Percentiles rank a stretch among this genome's conserved stretches.
Conservation (phyloP, 2,797 vertebrate genomes). For the Anguilla marmorata region DNA sequence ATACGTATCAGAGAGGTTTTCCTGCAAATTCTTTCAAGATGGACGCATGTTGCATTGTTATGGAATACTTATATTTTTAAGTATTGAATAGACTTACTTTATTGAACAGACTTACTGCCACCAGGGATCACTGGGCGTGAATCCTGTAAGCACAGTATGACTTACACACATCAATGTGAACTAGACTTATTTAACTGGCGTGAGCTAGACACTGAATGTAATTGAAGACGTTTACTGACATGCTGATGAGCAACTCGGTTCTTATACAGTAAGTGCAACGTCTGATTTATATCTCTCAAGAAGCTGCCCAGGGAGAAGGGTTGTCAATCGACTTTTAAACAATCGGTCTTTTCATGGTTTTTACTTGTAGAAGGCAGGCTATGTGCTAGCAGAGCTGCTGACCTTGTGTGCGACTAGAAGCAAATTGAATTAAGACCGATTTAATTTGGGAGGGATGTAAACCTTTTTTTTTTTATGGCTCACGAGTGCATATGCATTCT, state of each 20-base stretch:
- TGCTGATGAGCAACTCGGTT: neutral
- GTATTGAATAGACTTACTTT: neutral
- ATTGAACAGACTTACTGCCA: neutral
- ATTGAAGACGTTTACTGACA: neutral
- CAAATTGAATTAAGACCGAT: slow-evolving; percentile 9
- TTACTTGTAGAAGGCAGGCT: neutral
- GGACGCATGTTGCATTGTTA: neutral
- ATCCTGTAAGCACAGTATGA: neutral
- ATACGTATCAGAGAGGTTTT: neutral
- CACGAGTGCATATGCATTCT: neutral
- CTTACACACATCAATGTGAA: neutral
- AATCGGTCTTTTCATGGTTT: neutral
- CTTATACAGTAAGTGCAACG: neutral
- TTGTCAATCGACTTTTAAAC: neutral
- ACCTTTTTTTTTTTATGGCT: neutral
- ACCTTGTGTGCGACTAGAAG: neutral
- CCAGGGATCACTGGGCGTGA: neutral
- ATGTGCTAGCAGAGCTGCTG: neutral
- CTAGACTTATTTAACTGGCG: neutral
- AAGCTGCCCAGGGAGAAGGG: neutral
- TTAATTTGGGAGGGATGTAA: neutral
- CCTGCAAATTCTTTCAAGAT: neutral
- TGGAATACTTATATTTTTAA: neutral
- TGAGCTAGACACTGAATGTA: neutral
- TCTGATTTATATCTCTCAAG: neutral